A percentile compares a stretch with the other conserved stretches of the same genome.
phyloP scores from a whole-genome alignment of 1,140 invertebrate species.

The Agrilus planipennis region DNA sequence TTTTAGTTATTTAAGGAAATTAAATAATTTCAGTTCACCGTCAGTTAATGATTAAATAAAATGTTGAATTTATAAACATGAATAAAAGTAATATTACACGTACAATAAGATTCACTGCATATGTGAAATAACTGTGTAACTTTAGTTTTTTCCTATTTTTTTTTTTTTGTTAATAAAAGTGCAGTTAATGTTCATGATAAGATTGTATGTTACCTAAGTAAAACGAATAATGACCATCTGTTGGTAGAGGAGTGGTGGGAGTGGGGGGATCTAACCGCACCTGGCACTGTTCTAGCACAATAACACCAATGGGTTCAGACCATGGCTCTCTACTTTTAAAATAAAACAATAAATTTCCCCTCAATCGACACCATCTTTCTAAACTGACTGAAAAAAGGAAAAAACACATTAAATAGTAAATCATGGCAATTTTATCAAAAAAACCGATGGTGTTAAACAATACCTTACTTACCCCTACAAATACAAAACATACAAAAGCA shows the following conservation, averaged over 20 bases:
- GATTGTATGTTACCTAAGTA: constrained; percentile 43
- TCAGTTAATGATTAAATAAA: no score
- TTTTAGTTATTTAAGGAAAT: no score
- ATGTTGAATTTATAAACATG: no score
- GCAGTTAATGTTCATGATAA: neutral
- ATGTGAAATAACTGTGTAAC: no score
- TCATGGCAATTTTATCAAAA: no score
- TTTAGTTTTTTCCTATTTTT: neutral
- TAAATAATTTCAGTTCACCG: no score
- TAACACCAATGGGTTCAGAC: constrained; percentile 76
- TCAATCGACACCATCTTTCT: constrained; percentile 80
- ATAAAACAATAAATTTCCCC: constrained; percentile 90
- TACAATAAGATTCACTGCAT: no score
- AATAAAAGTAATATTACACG: no score
- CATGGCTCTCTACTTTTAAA: constrained; percentile 81
- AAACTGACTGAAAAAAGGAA: constrained; percentile 51
- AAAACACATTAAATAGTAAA: no score
- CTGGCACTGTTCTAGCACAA: constrained; percentile 76
- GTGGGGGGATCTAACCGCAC: constrained; percentile 56
- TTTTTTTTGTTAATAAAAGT: neutral
- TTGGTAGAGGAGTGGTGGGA: constrained; percentile 35
- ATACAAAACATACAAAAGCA: no score
- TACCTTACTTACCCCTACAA: no score
- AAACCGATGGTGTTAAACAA: no score
- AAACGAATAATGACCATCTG: constrained; percentile 52